Conservation (phyloP, 2,113 vertebrate species). For the Urocynchramus pylzowi region DNA sequence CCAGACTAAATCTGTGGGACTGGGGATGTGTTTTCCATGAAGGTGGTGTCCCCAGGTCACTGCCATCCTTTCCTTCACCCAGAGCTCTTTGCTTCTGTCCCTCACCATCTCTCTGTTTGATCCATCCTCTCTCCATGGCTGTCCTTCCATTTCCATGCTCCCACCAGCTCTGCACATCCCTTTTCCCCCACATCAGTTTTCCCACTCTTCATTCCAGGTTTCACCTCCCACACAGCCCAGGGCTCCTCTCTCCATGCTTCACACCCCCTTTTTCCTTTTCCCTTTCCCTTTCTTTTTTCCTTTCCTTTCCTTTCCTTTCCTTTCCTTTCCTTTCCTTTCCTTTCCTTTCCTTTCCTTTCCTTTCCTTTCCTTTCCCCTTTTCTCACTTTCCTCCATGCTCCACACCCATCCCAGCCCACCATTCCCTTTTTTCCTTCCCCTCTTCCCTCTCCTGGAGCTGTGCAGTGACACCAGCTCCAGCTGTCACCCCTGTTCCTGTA, state of each 20-base stretch:
- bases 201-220: neutral
- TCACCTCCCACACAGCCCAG: neutral
- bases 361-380: too few species aligned
- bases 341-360: too few species aligned
- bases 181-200: neutral
- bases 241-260: too few species aligned
- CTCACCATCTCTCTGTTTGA: rapidly evolving
- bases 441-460: too few species aligned
- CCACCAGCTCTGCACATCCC: neutral
- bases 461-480: too few species aligned
- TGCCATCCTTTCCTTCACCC: neutral
- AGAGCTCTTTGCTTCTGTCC: neutral
- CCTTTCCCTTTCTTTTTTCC: too few species aligned
- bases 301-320: too few species aligned
- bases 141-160: neutral
- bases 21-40: neutral
- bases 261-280: neutral
- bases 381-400: too few species aligned
- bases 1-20: neutral
- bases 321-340: too few species aligned
- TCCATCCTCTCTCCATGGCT: rapidly evolving
- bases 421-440: too few species aligned
- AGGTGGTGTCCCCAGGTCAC: neutral
- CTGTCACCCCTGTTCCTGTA: too few species aligned
- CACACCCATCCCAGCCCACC: too few species aligned